phyloP scores from a whole-genome alignment of 2,113 vertebrate genomes.

The Propithecus coquereli region DNA sequence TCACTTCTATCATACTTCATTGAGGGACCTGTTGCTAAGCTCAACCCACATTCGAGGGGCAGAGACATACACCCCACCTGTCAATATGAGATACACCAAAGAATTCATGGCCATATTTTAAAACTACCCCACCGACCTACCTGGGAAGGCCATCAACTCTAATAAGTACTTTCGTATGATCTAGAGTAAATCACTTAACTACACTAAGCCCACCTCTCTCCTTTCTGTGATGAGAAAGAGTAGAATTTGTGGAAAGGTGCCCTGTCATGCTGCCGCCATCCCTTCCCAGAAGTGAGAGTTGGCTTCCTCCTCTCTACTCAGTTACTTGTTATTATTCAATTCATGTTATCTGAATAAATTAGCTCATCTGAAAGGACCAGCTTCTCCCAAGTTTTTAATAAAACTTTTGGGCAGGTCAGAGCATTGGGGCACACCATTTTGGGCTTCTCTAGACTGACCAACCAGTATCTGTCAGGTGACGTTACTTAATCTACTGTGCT shows the following conservation, averaged over 20 bases:
- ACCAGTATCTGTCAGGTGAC: neutral
- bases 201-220: fast-evolving
- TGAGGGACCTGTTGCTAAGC: neutral
- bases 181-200: neutral
- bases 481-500: neutral
- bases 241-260: neutral
- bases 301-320: neutral
- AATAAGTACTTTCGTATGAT: neutral
- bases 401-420: conserved; percentile 24
- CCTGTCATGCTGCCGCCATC: fast-evolving
- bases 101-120: neutral
- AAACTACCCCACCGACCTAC: neutral
- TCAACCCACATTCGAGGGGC: neutral
- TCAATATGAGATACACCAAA: neutral
- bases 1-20: neutral
- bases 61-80: neutral
- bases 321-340: neutral
- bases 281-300: fast-evolving
- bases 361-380: neutral
- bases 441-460: neutral
- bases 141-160: neutral
- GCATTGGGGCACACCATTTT: neutral
- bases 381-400: neutral
- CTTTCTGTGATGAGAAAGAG: neutral
- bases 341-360: neutral